Evolutionary conservation across 2,113 vertebrate species (phyloP).

Genomic region (Perccottus glenii): DNA sequence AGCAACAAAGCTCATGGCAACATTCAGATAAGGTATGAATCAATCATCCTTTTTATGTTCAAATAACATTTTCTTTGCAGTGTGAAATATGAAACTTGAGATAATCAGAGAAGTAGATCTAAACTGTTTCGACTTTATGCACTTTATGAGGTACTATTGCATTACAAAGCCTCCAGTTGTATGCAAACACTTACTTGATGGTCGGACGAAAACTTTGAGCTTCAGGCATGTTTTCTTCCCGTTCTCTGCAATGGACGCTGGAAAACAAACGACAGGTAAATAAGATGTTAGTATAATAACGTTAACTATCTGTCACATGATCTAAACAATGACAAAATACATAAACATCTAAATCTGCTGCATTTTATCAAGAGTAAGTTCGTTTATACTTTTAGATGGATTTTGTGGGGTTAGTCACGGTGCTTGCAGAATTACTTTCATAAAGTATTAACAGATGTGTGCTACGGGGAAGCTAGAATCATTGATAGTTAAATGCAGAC

Average conservation of each 20-base stretch:
- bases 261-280: constrained; percentile 66
- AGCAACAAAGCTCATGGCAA: constrained; percentile 79
- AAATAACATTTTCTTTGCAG: constrained; percentile 36
- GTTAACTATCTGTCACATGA: not conserved
- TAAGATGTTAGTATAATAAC: constrained; percentile 1
- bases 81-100: constrained; percentile 76
- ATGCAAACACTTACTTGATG: constrained; percentile 90
- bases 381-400: constrained; percentile 49
- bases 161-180: constrained; percentile 36
- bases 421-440: constrained; percentile 46
- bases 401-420: constrained; percentile 58
- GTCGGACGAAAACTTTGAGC: constrained; percentile 97
- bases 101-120: constrained; percentile 47
- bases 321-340: constrained; percentile 9
- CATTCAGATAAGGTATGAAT: constrained; percentile 63
- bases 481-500: constrained; percentile 41
- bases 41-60: constrained; percentile 38
- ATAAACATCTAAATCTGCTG: not conserved
- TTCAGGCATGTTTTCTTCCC: constrained; percentile 96
- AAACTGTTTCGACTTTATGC: constrained; percentile 49
- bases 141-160: constrained; percentile 64
- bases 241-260: constrained; percentile 95
- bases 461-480: constrained; percentile 31
- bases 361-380: constrained; percentile 13
- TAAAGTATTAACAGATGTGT: constrained; percentile 69